Conservation (phyloP, 1,140 invertebrate species). For the Colletes gigas region DNA sequence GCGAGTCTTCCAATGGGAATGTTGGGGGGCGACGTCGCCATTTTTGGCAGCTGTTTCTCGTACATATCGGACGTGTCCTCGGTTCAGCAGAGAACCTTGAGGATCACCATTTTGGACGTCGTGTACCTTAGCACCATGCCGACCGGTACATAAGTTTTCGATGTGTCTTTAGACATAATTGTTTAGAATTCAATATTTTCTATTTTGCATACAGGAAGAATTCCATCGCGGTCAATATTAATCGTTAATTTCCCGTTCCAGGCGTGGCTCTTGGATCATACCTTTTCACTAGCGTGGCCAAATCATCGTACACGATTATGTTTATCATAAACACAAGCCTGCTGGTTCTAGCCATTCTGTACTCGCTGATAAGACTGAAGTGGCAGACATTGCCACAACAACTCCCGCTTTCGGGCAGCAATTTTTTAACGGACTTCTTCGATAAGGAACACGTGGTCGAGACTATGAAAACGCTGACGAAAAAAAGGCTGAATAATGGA, state of each 20-base stretch:
- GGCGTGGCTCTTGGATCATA: slow-evolving; percentile 80
- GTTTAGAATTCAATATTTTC: too few species aligned
- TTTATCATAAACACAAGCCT: slow-evolving; percentile 86
- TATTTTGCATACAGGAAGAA: too few species aligned
- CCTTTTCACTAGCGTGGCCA: slow-evolving; percentile 81
- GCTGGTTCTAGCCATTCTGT: slow-evolving; percentile 84
- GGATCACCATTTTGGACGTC: slow-evolving; percentile 88
- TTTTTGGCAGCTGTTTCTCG: slow-evolving; percentile 87
- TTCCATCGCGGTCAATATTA: neutral
- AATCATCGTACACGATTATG: slow-evolving; percentile 86
- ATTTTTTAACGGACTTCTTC: slow-evolving; percentile 86
- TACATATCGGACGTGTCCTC: slow-evolving; percentile 88
- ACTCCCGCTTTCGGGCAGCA: slow-evolving; percentile 81
- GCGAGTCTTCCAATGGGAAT: slow-evolving; percentile 87
- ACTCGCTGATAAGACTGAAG: slow-evolving; percentile 82
- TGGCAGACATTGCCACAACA: slow-evolving; percentile 86
- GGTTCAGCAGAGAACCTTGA: slow-evolving; percentile 84
- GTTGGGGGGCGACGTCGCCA: slow-evolving; percentile 87
- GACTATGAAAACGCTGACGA: slow-evolving; percentile 83
- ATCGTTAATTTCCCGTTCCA: slow-evolving; percentile 62
- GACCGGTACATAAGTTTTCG: slow-evolving; percentile 78
- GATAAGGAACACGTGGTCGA: slow-evolving; percentile 84
- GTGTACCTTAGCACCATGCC: slow-evolving; percentile 89
- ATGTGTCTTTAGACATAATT: too few species aligned
- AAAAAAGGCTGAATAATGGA: slow-evolving; percentile 80